Base-by-base conservation (phyloP, 2,113 vertebrate species). In the Nerophis ophidion region DNA sequence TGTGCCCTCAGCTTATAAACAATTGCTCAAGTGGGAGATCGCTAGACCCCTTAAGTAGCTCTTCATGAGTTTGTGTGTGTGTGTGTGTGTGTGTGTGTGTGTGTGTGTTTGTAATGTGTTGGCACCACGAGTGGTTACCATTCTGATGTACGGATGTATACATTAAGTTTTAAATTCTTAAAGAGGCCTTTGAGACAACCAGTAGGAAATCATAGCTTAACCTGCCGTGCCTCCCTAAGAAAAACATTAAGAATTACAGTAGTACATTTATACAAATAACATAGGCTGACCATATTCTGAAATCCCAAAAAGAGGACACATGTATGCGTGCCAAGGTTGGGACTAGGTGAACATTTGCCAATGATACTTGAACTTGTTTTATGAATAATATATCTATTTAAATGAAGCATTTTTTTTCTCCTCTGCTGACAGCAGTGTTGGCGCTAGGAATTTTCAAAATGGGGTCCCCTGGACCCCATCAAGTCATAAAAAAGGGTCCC, bases 31-130 rank as follows among this genome's bases (percentile, higher is more conserved):
- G 67, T 47, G 65, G 62, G 77, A 74, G 57, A 76, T 48, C 79
- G 72, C 74, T 74, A 84, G 77, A 67, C 55, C 68, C 79, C 67
- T 63, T 75, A 77, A 84, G 81, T 71, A 81, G 72, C 64, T 79
- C 66, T 75, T 76, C 66, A n/a, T 19, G 61, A 60, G 65, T 52
- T n/a, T 57, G 57, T 63, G 71, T 61, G 57, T 52, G 19, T 50
- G 48, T 65, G 47, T 44, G 35, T 40, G 33, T 63, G 49, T 44
- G 46, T 48, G 48, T 40, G 40, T 11, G 44, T 48, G 19, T 63
- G 26, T 26, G 26, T 26, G 26, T 26, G 26, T 26, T 2, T 26
- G 26, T 26, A 26, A 53, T 54, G 36, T 45, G 64, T 38, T 17
- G 40, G 55, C 62, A 17, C 36, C 48, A 52, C 45, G 63, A 60